Conservation (phyloP, 1,140 invertebrate genomes). For the Eriocheir sinensis region DNA sequence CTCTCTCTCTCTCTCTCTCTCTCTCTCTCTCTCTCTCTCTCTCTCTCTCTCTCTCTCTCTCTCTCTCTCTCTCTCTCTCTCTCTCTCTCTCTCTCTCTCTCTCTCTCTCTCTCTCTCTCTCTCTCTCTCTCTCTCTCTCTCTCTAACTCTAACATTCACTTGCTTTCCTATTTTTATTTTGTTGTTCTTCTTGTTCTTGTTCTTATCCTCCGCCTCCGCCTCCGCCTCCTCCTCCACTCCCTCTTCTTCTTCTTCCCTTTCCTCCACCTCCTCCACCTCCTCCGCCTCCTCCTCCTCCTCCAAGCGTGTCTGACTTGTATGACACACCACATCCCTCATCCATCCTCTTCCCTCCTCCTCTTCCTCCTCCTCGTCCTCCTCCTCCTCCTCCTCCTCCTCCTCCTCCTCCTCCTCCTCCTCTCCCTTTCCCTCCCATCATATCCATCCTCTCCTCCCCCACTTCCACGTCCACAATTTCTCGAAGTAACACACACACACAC, state of each 20-base stretch:
- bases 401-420: not conserved
- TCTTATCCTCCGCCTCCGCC: not conserved
- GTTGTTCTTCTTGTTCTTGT: not conserved
- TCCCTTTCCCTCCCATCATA: constrained; percentile 82
- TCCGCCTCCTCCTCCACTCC: not conserved
- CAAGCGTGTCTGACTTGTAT: too few species aligned
- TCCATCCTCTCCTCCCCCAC: constrained; percentile 56
- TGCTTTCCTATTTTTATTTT: not conserved
- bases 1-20: not conserved
- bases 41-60: not conserved
- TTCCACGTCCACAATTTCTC: constrained; percentile 77
- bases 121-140: constrained; percentile 11
- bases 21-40: not conserved
- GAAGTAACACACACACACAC: too few species aligned
- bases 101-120: not conserved
- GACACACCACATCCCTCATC: too few species aligned
- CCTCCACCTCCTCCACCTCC: too few species aligned
- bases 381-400: not conserved
- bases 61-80: not conserved
- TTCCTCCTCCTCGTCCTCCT: too few species aligned
- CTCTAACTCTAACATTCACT: not conserved
- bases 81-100: not conserved
- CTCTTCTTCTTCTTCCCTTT: not conserved
- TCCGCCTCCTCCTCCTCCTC: too few species aligned
- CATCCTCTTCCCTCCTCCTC: too few species aligned